Base-by-base conservation (phyloP, 1,140 invertebrate genomes). In the Drosophila ohnishii region DNA sequence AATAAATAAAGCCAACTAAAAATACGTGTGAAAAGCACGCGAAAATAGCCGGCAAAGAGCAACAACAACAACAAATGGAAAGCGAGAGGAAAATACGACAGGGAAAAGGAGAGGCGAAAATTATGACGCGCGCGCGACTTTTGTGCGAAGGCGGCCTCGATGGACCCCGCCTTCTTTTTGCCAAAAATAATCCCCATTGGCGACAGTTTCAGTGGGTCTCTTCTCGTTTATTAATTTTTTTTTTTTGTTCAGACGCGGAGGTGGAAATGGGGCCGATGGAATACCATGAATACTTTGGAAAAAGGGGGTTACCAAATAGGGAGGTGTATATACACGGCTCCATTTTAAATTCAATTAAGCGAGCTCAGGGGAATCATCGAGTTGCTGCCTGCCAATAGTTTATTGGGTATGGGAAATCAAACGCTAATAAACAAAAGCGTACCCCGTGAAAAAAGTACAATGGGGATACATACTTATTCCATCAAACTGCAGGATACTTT, bases 1-100 rank as follows among this genome's bases (percentile, higher is more conserved):
- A 84, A 84, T 84, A 84, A 84, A 85, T 85, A 84, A 84, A 80
- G 57, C 47, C 61, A 64, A 85, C 80, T 84, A 85, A 85, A 84
- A 84, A 84, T 84, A 84, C 80, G 66, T 65, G 81, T 62, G 50
- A 72, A 48, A 59, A 50, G 73, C 56, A 75, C 69, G 69, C 69
- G 70, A 74, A 75, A 74, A 74, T 72, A 75, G 58, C 70, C 70
- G 70, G 67, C 58, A 60, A 56, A 56, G 10, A 25, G 39, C 47
- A 59, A 42, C n/a, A 55, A 8, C 5, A 64, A 56, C 7, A 63
- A 61, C 19, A 64, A 44, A 22, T 25, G 48, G 16, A 55, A 61
- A 44, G 22, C n/a, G 32, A 30, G 28, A n/a, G 37, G 14, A 19
- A 39, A 30, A 47, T 60, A 25, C 13, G 22, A 19, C 19, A 53